These are phyloP conservation scores for Ascaphus truei DNA, from an alignment of 2,113 vertebrate genomes.

Conservation along the genomic window DNA sequence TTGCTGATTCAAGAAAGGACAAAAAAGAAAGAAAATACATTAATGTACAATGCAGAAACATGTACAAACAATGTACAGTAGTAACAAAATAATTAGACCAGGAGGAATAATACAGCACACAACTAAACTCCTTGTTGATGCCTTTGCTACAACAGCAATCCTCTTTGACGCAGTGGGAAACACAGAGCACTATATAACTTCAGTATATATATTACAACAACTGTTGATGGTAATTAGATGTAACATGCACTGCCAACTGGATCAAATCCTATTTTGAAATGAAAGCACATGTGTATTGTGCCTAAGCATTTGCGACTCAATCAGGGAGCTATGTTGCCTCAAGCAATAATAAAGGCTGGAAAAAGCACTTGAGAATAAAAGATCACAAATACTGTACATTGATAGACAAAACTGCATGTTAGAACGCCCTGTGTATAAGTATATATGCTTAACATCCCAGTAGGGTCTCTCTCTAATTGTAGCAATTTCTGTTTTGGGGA, in stretches of 20 bases:
- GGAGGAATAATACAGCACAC: too few relatives aligned
- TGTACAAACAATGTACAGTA: too few relatives aligned
- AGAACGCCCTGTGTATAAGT: background rate
- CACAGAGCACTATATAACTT: background rate
- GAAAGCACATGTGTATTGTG: background rate
- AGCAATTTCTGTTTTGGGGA: conserved; percentile 6
- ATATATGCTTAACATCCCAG: background rate
- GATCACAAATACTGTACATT: too few relatives aligned
- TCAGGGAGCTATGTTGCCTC: background rate
- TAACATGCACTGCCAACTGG: too few relatives aligned
- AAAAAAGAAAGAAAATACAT: too few relatives aligned
- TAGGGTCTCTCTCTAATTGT: conserved; percentile 8
- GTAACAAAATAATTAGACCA: too few relatives aligned
- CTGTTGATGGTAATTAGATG: background rate
- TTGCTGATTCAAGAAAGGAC: too few relatives aligned
- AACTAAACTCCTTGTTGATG: too few relatives aligned
- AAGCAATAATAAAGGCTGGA: background rate
- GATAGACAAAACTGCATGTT: background rate
- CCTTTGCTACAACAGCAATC: too few relatives aligned
- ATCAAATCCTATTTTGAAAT: too few relatives aligned
- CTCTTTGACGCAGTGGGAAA: too few relatives aligned
- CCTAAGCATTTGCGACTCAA: background rate
- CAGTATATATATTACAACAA: background rate
- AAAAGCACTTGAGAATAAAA: background rate
- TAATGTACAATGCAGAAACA: too few relatives aligned